Conservation (phyloP, 53 echinoderm and acorn worm genomes). For the Arbacia lixula region DNA sequence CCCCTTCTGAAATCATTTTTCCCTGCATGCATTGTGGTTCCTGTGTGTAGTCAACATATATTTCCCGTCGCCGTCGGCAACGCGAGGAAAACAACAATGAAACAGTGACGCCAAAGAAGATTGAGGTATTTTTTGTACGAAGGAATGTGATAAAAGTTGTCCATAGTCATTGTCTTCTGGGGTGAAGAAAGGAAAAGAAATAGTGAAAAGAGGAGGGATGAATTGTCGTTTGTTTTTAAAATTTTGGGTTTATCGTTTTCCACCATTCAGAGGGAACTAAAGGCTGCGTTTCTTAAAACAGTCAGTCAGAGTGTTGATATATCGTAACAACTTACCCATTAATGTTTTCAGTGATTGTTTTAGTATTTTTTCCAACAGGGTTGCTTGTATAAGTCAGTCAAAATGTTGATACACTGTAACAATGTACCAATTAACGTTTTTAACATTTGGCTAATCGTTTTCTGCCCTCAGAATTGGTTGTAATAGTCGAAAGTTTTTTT, state of each 20-base stretch:
- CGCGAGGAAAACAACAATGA: conserved; percentile 57
- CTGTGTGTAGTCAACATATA: conserved; percentile 46
- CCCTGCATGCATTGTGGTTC: conserved; percentile 11
- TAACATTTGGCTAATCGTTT: too few species aligned
- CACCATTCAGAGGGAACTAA: too few species aligned
- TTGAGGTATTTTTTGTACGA: conserved; percentile 40
- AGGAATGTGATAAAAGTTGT: background rate
- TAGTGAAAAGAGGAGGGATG: background rate
- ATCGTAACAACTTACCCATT: too few species aligned
- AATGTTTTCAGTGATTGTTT: too few species aligned
- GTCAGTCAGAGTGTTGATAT: too few species aligned
- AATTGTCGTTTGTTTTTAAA: background rate
- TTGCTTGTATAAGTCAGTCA: too few species aligned
- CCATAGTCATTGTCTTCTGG: background rate
- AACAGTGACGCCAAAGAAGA: conserved; percentile 36
- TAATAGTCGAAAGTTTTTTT: too few species aligned
- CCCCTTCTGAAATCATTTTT: conserved; percentile 13
- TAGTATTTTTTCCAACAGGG: too few species aligned
- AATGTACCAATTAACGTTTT: too few species aligned
- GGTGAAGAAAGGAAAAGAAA: background rate
- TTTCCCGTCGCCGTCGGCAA: conserved; percentile 49
- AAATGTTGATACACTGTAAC: too few species aligned
- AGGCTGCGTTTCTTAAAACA: too few species aligned
- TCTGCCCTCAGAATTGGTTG: too few species aligned
- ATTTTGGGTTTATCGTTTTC: background rate